Base-by-base conservation (phyloP, 1,140 invertebrate species). In the Polypedilum vanderplanki region DNA sequence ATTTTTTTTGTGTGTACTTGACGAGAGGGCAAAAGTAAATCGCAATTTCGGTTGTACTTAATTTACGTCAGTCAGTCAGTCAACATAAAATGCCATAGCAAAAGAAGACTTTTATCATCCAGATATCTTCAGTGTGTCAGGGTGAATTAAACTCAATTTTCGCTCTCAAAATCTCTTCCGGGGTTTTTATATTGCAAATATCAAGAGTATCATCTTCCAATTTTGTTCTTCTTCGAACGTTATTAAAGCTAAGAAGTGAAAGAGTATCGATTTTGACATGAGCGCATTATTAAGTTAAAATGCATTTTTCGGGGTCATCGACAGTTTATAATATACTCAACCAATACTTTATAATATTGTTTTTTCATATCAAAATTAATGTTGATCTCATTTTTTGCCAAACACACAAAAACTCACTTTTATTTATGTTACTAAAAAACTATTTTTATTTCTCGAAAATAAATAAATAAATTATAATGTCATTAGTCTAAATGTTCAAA, bases 121-220 rank as follows among this genome's bases (percentile, higher is more conserved):
- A 70, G 65, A 70, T 20, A 33, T 33, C n/a, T 46, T 46, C n/a
- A 4, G 46, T 12, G 46, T n/a, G 46, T 57, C 46, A 57, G 46
- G n/a, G 3, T 70, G 10, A 70, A 70, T 70, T 70, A 70, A 70
- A 70, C 17, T 70, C 65, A 70, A 22, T 22, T 57, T 57, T 57
- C 10, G n/a, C n/a, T 57, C 46, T 57, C 12, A 57, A 57, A 70
- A 70, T 70, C 65, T 70, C 65, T 70, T 70, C 65, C 65, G 65
- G 65, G 65, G 20, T 70, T 57, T 17, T 57, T 17, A 57, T 33
- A 57, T 12, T n/a, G 46, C n/a, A n/a, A 12, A 57, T 57, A 57
- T 57, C 46, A 15, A 4, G n/a, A 57, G 46, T 57, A 57, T 57
- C 46, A 57, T 57, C 46, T 57, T 57, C 46, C 46, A 57, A 57